phyloP scores from a whole-genome alignment of 2,888 invertebrate species.

The Caenorhabditis angaria region DNA sequence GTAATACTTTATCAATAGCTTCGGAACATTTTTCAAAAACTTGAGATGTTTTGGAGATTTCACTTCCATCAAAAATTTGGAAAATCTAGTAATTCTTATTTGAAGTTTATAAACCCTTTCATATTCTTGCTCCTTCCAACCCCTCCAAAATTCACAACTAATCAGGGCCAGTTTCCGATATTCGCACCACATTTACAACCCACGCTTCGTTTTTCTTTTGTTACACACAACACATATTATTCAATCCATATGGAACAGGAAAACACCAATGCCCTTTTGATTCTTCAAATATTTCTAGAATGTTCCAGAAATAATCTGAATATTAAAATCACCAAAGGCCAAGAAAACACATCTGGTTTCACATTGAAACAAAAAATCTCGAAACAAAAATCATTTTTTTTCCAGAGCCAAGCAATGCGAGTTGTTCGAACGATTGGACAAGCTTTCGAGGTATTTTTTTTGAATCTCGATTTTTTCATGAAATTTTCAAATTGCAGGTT shows the following conservation, averaged over 20 bases:
- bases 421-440: constrained; percentile 98
- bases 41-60: no score
- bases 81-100: no score
- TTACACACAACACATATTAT: neutral
- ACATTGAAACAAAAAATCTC: constrained; percentile 7
- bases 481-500: constrained; percentile 63
- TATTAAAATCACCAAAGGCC: neutral
- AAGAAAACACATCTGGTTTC: constrained; percentile 9
- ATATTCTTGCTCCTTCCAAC: no score
- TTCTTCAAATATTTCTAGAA: neutral
- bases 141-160: no score
- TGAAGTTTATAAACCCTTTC: no score
- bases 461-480: constrained; percentile 20
- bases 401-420: constrained; percentile 86
- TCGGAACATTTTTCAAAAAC: no score
- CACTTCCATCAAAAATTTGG: no score
- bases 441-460: constrained; percentile 87
- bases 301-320: neutral
- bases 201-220: neutral
- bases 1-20: no score
- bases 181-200: neutral
- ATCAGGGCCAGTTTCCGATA: neutral
- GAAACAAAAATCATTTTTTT: constrained; percentile 3
- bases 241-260: neutral
- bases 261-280: neutral